phyloP scores from a whole-genome alignment of 92 coral and sea anemone genomes.

The Montipora capitata region DNA sequence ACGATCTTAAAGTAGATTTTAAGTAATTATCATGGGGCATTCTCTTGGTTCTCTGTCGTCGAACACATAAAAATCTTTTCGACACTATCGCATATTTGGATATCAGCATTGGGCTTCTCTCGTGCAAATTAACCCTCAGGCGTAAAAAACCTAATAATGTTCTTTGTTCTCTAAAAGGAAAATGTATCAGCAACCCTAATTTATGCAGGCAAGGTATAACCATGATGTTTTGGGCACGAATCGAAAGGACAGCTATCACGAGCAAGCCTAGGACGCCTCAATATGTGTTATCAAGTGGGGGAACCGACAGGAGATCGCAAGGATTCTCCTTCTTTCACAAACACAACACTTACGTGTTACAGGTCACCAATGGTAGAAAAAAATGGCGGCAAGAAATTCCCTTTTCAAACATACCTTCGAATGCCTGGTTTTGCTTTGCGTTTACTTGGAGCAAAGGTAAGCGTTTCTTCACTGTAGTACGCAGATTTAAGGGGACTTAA shows the following conservation, averaged over 20 bases:
- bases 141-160: too few species aligned
- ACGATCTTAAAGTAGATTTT: too few species aligned
- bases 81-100: too few species aligned
- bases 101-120: too few species aligned
- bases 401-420: conserved; percentile 2
- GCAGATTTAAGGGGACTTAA: too few species aligned
- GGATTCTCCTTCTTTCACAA: conserved; percentile 36
- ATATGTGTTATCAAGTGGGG: conserved; percentile 43
- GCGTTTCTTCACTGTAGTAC: not conserved
- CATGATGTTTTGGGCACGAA: conserved; percentile 52
- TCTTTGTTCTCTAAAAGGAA: conserved; percentile 7
- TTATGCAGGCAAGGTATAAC: conserved; percentile 23
- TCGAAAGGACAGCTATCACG: not conserved
- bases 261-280: not conserved
- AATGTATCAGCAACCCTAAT: conserved; percentile 32
- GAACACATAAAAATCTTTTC: too few species aligned
- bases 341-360: not conserved
- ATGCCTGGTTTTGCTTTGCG: conserved; percentile 49
- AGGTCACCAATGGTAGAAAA: not conserved
- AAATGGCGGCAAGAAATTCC: conserved; percentile 23
- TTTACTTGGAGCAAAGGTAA: conserved; percentile 36
- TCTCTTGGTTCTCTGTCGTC: too few species aligned
- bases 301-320: conserved; percentile 23
- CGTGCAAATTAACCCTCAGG: too few species aligned
- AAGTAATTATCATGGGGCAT: too few species aligned